Evolutionary conservation across 2,888 invertebrate species (phyloP).

Genomic region (Branchellion lobata): DNA sequence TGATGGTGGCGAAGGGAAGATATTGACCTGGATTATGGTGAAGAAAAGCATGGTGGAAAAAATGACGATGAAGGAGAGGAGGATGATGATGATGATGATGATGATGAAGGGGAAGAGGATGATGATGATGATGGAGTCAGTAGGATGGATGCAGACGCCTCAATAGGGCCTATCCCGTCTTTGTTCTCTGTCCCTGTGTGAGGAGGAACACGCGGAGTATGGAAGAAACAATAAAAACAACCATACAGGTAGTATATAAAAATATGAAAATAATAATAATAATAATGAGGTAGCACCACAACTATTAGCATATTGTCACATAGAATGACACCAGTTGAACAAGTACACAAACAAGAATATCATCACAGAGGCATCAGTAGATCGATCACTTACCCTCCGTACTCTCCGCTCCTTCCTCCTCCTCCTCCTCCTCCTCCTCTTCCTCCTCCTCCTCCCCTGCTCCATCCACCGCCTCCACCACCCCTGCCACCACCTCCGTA

Average conservation of each 20-base stretch:
- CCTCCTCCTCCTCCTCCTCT: slow-evolving; percentile 38
- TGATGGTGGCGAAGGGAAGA: too few relatives aligned
- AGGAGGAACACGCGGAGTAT: neutral
- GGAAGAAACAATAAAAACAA: neutral
- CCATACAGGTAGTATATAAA: neutral
- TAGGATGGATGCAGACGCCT: neutral
- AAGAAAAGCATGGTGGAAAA: neutral
- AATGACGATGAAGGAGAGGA: neutral
- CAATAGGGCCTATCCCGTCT: slow-evolving; percentile 45
- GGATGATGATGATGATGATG: too few relatives aligned
- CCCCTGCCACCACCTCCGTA: slow-evolving; percentile 37
- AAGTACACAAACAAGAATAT: neutral
- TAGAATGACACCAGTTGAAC: too few relatives aligned
- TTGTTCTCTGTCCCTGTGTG: slow-evolving; percentile 38
- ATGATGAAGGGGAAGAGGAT: too few relatives aligned
- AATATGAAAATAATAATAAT: neutral
- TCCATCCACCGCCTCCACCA: slow-evolving; percentile 45
- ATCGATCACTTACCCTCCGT: slow-evolving; percentile 30
- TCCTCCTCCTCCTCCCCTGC: slow-evolving; percentile 44
- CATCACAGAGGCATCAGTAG: neutral
- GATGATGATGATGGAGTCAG: neutral
- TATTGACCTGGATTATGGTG: neutral
- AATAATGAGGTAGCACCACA: neutral
- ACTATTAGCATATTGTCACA: neutral
- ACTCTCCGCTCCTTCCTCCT: slow-evolving; percentile 39